Conservation (phyloP, 2,113 vertebrate species). For the Azemiops feae region DNA sequence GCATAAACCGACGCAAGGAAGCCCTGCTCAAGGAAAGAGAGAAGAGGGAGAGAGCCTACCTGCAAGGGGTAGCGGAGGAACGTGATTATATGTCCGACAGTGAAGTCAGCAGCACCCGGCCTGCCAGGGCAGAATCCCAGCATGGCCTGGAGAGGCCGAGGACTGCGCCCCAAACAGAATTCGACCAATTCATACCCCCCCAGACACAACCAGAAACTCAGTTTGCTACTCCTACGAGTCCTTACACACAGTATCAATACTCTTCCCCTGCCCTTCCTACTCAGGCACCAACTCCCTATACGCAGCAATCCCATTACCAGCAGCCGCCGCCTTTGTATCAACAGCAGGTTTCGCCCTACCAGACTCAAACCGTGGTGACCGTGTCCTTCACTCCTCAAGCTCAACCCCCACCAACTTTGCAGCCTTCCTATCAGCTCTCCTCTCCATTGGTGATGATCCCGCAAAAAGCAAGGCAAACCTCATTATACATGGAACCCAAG, state of each 20-base stretch:
- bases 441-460: conserved; percentile 90
- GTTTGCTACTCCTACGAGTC: conserved; percentile 87
- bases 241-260: conserved; percentile 92
- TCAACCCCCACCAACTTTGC: conserved; percentile 80
- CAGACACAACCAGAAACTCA: conserved; percentile 92
- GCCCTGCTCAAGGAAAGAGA: conserved; percentile 95
- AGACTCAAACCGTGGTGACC: conserved; percentile 88
- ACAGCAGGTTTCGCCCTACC: conserved; percentile 91
- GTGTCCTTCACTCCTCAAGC: conserved; percentile 88
- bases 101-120: conserved; percentile 92
- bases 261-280: conserved; percentile 83
- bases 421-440: conserved; percentile 85
- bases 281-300: conserved; percentile 87
- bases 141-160: conserved; percentile 88
- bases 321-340: conserved; percentile 90
- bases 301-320: conserved; percentile 90
- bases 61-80: conserved; percentile 97
- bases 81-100: conserved; percentile 99
- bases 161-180: conserved; percentile 93
- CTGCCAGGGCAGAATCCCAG: conserved; percentile 81
- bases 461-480: conserved; percentile 85
- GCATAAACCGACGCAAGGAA: conserved; percentile 96
- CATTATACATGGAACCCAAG: conserved; percentile 90
- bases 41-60: conserved; percentile 94
- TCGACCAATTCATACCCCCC: conserved; percentile 91